Percentiles rank a stretch among this genome's conserved stretches.
phyloP scores from a whole-genome alignment of 23 tunicate species.

The Trididemnum nubilum region DNA sequence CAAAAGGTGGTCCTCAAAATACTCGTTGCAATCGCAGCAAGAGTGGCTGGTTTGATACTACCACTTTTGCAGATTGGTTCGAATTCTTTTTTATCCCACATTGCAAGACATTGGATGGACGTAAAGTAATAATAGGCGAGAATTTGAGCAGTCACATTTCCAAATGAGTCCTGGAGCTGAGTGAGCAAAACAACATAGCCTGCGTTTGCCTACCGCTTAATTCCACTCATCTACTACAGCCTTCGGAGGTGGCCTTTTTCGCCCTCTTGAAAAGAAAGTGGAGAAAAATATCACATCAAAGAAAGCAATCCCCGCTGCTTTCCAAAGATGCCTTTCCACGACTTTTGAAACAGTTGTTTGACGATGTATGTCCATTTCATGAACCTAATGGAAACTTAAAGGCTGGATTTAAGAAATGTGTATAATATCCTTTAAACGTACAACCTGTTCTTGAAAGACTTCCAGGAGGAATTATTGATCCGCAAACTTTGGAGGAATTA shows the following conservation, averaged over 20 bases:
- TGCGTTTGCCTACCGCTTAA: background rate
- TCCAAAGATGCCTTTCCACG: slow-evolving; percentile 5
- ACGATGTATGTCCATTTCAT: background rate
- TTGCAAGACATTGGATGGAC: background rate
- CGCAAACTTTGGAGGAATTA: no score
- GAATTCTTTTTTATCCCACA: background rate
- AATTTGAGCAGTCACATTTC: slow-evolving; percentile 13
- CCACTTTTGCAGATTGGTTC: slow-evolving; percentile 29
- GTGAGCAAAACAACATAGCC: background rate
- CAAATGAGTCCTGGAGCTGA: background rate
- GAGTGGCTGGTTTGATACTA: slow-evolving; percentile 31
- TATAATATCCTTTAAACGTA: no score
- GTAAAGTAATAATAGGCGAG: slow-evolving; percentile 18
- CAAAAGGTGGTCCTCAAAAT: slow-evolving; percentile 27
- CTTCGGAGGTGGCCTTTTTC: slow-evolving; percentile 4
- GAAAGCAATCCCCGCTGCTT: background rate
- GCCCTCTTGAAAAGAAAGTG: background rate
- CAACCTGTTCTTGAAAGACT: no score
- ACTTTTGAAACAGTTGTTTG: background rate
- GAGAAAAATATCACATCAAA: slow-evolving; percentile 5
- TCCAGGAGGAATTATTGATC: no score
- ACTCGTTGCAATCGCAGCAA: slow-evolving; percentile 29
- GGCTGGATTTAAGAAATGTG: background rate
- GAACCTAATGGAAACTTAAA: background rate
- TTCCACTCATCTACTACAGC: slow-evolving; percentile 14